A percentile compares a stretch with the other conserved stretches of the same genome.
These are phyloP conservation scores for Mesocricetus auratus DNA, from an alignment of 2,113 vertebrate genomes.

Conservation along the genomic window DNA sequence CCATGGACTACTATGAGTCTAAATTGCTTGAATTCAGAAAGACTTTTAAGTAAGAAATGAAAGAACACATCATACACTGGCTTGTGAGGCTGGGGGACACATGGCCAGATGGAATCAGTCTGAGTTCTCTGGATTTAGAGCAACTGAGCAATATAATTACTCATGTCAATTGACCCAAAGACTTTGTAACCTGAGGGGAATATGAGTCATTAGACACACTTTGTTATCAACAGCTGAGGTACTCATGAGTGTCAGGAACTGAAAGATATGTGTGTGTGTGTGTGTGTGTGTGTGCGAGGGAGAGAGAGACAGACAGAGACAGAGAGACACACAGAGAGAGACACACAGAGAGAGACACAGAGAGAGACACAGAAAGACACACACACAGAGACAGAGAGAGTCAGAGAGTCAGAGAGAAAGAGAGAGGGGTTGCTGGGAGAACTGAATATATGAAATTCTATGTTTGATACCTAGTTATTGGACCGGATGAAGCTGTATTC, in stretches of 20 bases:
- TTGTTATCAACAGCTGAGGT: not conserved
- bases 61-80: too few species aligned
- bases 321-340: not conserved
- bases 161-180: not conserved
- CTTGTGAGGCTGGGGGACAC: not conserved
- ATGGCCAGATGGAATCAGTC: not conserved
- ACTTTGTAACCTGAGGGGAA: not conserved
- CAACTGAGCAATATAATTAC: too few species aligned
- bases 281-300: too few species aligned
- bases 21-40: not conserved
- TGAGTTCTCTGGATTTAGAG: not conserved
- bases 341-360: not conserved
- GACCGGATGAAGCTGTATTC: not conserved
- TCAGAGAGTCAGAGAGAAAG: not conserved
- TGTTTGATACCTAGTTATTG: not conserved
- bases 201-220: too few species aligned
- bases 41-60: not conserved
- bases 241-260: not conserved
- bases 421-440: not conserved
- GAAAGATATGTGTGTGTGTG: too few species aligned
- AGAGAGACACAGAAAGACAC: too few species aligned
- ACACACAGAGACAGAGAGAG: accelerated
- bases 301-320: not conserved
- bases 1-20: not conserved
- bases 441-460: not conserved